A percentile compares a stretch with the other conserved stretches of the same genome.
These are phyloP conservation scores for Mormyrus hasselquistii DNA, from an alignment of 2,797 vertebrate species.

Conservation along the genomic window DNA sequence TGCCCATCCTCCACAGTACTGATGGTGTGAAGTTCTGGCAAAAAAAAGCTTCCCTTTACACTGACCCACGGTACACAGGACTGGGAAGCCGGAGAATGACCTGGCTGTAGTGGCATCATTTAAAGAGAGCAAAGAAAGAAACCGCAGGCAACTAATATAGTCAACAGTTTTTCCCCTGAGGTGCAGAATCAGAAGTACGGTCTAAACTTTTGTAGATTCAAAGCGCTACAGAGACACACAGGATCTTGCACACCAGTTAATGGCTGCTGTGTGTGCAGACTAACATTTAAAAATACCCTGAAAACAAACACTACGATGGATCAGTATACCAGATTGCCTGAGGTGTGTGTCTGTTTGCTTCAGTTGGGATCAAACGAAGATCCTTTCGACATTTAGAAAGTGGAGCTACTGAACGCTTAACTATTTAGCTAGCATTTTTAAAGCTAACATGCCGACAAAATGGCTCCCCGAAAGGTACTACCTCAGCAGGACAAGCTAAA, in stretches of 20 bases:
- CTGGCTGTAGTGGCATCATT: neutral
- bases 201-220: neutral
- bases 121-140: neutral
- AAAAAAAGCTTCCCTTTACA: neutral
- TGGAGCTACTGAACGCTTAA: neutral
- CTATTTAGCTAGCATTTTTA: neutral
- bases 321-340: conserved; percentile 38
- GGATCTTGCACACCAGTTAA: neutral
- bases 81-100: neutral
- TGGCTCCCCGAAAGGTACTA: neutral
- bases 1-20: neutral
- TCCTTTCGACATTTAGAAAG: conserved; percentile 13
- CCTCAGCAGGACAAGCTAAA: neutral
- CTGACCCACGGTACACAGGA: neutral
- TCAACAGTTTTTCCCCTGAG: neutral
- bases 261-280: neutral
- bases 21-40: neutral
- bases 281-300: conserved; percentile 8
- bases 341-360: conserved; percentile 38
- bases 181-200: neutral
- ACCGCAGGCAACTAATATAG: neutral
- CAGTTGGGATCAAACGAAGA: conserved; percentile 44
- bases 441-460: neutral
- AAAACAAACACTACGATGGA: conserved; percentile 28
- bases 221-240: neutral